These are phyloP conservation scores for Gnathonemus echidnorhynchus DNA, from an alignment of 2,113 vertebrate species.

Conservation along the genomic window DNA sequence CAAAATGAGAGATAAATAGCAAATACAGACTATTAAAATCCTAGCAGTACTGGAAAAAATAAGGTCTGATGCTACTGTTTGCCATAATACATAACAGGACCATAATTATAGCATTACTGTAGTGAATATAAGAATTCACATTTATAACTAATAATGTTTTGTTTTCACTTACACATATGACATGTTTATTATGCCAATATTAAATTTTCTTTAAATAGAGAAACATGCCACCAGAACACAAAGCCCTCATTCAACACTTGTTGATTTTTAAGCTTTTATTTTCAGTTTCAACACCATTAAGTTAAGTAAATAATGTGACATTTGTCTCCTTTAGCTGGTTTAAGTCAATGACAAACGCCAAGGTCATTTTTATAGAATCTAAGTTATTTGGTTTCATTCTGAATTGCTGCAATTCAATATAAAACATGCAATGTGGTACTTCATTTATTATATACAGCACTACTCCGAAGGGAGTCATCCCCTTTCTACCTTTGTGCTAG, in stretches of 20 bases:
- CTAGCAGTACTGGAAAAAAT: neutral
- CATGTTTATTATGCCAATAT: neutral
- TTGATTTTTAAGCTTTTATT: neutral
- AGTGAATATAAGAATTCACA: neutral
- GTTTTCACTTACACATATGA: constrained; percentile 4
- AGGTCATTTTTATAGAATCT: neutral
- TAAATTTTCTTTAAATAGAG: neutral
- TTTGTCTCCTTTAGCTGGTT: neutral
- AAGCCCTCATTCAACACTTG: neutral
- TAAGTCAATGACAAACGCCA: neutral
- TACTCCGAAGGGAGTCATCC: neutral
- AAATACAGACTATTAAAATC: constrained; percentile 2
- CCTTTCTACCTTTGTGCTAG: neutral
- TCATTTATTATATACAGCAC: neutral
- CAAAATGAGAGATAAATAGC: constrained; percentile 3
- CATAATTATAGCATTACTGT: neutral
- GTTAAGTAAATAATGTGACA: neutral
- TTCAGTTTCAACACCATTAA: neutral
- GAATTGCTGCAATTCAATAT: neutral
- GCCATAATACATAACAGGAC: neutral
- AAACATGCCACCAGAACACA: neutral
- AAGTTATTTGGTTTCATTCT: neutral
- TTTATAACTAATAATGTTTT: constrained; percentile 3
- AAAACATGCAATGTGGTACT: neutral
- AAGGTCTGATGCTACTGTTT: neutral